Percentiles rank a stretch among this genome's conserved stretches.
Evolutionary conservation across 2,113 vertebrate genomes (phyloP).

Genomic region (Prionailurus bengalensis): DNA sequence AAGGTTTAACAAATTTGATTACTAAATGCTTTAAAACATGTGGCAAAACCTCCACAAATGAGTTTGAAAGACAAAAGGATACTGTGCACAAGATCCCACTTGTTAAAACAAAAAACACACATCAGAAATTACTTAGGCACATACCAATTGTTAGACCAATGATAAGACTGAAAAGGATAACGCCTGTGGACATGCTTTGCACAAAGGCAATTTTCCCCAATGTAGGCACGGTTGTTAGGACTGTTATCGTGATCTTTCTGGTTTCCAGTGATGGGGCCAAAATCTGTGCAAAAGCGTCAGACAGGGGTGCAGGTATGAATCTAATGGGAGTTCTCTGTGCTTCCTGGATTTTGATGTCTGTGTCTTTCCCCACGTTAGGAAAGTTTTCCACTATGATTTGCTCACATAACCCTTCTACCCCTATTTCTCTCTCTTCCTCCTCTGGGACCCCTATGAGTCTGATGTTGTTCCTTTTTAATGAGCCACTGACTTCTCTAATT

Average conservation of each 20-base stretch:
- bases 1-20: neutral
- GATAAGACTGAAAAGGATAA: neutral
- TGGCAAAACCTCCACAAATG: neutral
- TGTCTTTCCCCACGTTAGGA: too few species aligned
- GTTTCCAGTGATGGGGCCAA: neutral
- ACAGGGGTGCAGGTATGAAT: neutral
- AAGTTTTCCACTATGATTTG: too few species aligned
- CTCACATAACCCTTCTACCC: too few species aligned
- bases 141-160: neutral
- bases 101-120: neutral
- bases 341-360: too few species aligned
- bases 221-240: neutral
- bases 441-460: too few species aligned
- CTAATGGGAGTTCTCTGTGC: too few species aligned
- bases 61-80: constrained; percentile 16
- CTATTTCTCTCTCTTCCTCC: too few species aligned
- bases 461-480: too few species aligned
- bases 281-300: neutral
- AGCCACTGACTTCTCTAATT: too few species aligned
- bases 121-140: neutral
- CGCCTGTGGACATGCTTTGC: neutral
- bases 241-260: neutral
- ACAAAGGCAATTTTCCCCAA: neutral
- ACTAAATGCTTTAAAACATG: neutral
- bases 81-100: neutral